These are phyloP conservation scores for Synanthedon vespiformis DNA, from an alignment of 2,888 invertebrate species.

Conservation along the genomic window DNA sequence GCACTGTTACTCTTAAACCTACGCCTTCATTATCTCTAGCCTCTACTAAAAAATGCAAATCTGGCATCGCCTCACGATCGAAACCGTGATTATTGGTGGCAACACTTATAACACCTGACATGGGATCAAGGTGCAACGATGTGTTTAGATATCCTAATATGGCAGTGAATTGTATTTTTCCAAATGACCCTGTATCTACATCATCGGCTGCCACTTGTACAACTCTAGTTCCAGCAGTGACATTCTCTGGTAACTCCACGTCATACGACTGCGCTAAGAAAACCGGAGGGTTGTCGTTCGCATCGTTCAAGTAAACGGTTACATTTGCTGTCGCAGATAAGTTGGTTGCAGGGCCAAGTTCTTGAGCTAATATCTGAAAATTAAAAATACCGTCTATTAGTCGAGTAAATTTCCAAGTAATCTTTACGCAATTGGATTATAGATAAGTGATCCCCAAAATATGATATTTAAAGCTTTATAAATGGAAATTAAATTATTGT, in stretches of 20 bases:
- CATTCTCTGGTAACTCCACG: slow-evolving; percentile 84
- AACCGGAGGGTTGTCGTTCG: slow-evolving; percentile 89
- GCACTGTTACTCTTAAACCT: slow-evolving; percentile 80
- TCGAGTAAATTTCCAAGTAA: not conserved
- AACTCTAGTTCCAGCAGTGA: slow-evolving; percentile 79
- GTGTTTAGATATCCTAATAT: slow-evolving; percentile 83
- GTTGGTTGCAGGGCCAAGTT: slow-evolving; percentile 81
- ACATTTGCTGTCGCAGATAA: slow-evolving; percentile 80
- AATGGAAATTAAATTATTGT: not conserved
- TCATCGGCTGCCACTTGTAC: slow-evolving; percentile 85
- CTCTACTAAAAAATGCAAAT: slow-evolving; percentile 84
- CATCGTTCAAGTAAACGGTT: slow-evolving; percentile 84
- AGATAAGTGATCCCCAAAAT: not conserved
- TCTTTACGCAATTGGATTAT: not conserved
- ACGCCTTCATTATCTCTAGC: slow-evolving; percentile 89
- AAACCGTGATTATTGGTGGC: slow-evolving; percentile 80
- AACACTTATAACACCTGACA: slow-evolving; percentile 84
- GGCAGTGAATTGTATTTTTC: slow-evolving; percentile 81
- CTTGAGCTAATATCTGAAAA: slow-evolving; percentile 81
- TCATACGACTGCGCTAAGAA: slow-evolving; percentile 81
- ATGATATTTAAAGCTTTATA: not conserved
- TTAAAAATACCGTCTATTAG: not conserved
- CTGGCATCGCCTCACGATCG: slow-evolving; percentile 85
- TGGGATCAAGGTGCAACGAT: slow-evolving; percentile 81
- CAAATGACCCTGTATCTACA: slow-evolving; percentile 82